phyloP scores from a whole-genome alignment of 2,888 invertebrate species.

The Hyposoter didymator region DNA sequence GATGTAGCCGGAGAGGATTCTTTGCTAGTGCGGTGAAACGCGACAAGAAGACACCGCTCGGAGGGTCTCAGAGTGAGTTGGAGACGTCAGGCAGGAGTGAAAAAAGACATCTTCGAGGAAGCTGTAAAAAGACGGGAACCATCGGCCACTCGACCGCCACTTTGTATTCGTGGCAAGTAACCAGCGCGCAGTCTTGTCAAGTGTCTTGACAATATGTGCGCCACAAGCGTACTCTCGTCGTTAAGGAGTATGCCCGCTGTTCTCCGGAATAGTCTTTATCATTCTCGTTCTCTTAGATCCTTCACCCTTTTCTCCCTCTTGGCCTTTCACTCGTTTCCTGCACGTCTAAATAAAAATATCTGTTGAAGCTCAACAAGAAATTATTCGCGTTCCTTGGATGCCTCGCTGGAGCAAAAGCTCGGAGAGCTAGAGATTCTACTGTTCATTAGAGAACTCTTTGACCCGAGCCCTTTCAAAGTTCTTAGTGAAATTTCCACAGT shows the following conservation, averaged over 20 bases:
- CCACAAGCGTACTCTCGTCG: conserved; percentile 64
- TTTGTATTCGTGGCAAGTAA: conserved; percentile 69
- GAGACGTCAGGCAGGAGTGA: conserved; percentile 43
- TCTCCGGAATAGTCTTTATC: conserved; percentile 63
- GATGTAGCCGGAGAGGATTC: background rate
- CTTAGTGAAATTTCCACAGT: background rate
- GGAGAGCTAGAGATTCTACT: conserved; percentile 45
- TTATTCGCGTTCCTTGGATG: conserved; percentile 41
- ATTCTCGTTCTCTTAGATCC: conserved; percentile 42
- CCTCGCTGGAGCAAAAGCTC: conserved; percentile 6
- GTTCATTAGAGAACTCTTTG: conserved; percentile 54
- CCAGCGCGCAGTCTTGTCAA: conserved; percentile 69
- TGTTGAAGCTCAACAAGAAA: conserved; percentile 3
- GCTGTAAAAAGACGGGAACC: conserved; percentile 59
- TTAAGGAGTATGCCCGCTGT: conserved; percentile 63
- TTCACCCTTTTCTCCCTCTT: conserved; percentile 10
- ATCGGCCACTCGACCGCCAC: conserved; percentile 60
- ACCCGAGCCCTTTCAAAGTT: conserved; percentile 30
- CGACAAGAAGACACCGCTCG: conserved; percentile 47
- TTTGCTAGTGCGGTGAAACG: background rate
- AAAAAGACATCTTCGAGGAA: conserved; percentile 63
- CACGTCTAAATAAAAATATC: background rate
- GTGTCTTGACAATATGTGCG: conserved; percentile 66
- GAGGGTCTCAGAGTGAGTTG: conserved; percentile 36
- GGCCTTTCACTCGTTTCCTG: background rate